These are phyloP conservation scores for Probaryconus sp. DNA, from an alignment of 1,140 invertebrate species.

Conservation along the genomic window DNA sequence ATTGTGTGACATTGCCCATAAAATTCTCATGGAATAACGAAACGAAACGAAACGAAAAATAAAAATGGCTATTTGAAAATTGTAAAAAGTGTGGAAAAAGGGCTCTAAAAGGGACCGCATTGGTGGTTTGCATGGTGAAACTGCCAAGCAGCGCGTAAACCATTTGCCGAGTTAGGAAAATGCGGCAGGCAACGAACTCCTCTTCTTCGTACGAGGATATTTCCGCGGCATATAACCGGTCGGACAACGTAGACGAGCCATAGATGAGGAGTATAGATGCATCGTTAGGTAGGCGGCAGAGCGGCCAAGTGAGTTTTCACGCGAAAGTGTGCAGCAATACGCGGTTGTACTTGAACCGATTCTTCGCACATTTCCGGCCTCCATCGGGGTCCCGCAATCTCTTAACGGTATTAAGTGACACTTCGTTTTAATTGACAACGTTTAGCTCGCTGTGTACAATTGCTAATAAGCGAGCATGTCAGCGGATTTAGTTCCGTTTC, in stretches of 20 bases:
- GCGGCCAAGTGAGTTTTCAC: slow-evolving; percentile 57
- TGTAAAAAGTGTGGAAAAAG: no score
- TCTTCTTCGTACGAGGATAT: slow-evolving; percentile 57
- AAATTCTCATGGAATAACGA: no score
- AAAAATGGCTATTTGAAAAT: no score
- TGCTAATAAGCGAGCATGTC: slow-evolving; percentile 14
- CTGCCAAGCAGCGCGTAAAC: slow-evolving; percentile 60
- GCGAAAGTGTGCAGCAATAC: slow-evolving; percentile 57
- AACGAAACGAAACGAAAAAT: no score
- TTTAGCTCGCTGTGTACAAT: slow-evolving; percentile 18
- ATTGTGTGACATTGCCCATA: no score
- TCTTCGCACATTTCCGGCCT: slow-evolving; percentile 49
- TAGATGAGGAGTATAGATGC: slow-evolving; percentile 53
- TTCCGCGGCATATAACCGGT: slow-evolving; percentile 62
- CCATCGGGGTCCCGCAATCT: slow-evolving; percentile 48
- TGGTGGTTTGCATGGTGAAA: slow-evolving; percentile 48
- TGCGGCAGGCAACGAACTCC: slow-evolving; percentile 63
- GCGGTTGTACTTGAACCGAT: slow-evolving; percentile 56
- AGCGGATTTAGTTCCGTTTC: slow-evolving; percentile 10
- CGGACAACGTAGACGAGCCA: slow-evolving; percentile 51
- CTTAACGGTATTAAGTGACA: slow-evolving; percentile 51
- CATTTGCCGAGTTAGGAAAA: slow-evolving; percentile 56
- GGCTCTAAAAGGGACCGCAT: no score
- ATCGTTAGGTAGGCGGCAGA: slow-evolving; percentile 52
- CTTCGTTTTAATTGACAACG: slow-evolving; percentile 45